phyloP scores from a whole-genome alignment of 2,888 invertebrate genomes.

The Cosmopolites sordidus region DNA sequence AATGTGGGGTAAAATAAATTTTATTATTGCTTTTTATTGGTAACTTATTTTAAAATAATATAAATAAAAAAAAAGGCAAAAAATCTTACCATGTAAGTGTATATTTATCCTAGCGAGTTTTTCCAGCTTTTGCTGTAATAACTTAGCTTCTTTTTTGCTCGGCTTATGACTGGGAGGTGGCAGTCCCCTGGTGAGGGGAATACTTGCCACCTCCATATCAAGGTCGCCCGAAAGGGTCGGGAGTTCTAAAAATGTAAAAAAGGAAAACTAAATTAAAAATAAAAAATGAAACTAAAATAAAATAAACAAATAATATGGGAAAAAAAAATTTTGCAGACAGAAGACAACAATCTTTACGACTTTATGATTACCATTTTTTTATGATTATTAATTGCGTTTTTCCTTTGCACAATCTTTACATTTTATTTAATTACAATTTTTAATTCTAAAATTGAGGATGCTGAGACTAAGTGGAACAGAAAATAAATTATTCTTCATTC shows the following conservation, averaged over 20 bases:
- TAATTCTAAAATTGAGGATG: too few species aligned
- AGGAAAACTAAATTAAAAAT: slow-evolving; percentile 33
- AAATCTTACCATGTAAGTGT: slow-evolving; percentile 73
- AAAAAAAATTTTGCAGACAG: too few species aligned
- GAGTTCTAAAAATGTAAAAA: slow-evolving; percentile 50
- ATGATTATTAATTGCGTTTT: too few species aligned
- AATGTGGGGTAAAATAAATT: too few species aligned
- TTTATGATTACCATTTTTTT: too few species aligned
- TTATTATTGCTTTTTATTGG: too few species aligned
- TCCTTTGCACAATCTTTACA: too few species aligned
- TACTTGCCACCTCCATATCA: slow-evolving; percentile 50
- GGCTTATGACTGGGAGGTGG: slow-evolving; percentile 52
- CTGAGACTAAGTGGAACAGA: too few species aligned
- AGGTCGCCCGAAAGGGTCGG: slow-evolving; percentile 55
- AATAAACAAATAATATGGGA: slow-evolving; percentile 9
- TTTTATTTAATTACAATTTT: too few species aligned
- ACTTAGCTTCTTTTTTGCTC: slow-evolving; percentile 64
- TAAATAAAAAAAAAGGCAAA: neutral
- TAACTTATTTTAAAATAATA: too few species aligned
- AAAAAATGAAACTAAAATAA: slow-evolving; percentile 30
- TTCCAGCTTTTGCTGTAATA: slow-evolving; percentile 68
- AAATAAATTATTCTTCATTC: too few species aligned
- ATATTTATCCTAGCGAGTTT: slow-evolving; percentile 76
- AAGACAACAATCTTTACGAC: too few species aligned
- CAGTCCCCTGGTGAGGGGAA: slow-evolving; percentile 52